Evolutionary conservation across 2,113 vertebrate genomes (phyloP), one percentile per base, ranked within the genome.

Genomic region (Apodemus sylvaticus): DNA sequence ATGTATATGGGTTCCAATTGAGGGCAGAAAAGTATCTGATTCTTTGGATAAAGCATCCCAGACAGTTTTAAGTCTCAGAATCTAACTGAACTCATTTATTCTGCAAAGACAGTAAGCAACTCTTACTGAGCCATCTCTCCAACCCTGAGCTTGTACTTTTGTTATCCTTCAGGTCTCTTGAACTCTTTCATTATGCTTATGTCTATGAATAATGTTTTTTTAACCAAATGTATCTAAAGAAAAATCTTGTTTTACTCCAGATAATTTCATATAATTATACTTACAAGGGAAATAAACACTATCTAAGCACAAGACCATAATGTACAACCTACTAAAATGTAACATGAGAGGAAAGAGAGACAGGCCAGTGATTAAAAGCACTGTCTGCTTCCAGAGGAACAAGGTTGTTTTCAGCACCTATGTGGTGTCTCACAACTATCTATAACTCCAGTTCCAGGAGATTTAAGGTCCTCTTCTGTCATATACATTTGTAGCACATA

Each of bases 261-360:
- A 89, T 55, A 39, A 94, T 91, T 89, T 91, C 17, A 85, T 86
- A 77, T 19, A 81, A 88, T 20, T 92, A 90, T 85, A 83, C n/a
- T 88, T 79, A 36, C 11, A 88, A 96, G 17, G 60, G 64, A 89
- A 90, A 53, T 48, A 1, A 16, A 17, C 79, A 45, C 11, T 88
- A 94, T 55, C 4, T 82, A 90, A 92, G 34, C 66, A 17, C 0
- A 70, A 90, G 12, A 91, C 29, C 42, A 71, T 36, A 73, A 24
- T 31, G 3, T 66, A 19, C 58, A 31, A 90, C 42, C 24, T 91
- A 90, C 2, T 58, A 85, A 92, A 94, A 89, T 83, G 5, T 76
- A 53, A 78, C 89, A 76, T 93, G 19, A 92, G 31, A 88, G 79
- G n/a, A 60, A 14, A 60, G 36, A 82, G 24, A 60, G 11, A 16